Evolutionary conservation across 1,140 invertebrate genomes (phyloP).

Genomic region (Bombus consobrinus): DNA sequence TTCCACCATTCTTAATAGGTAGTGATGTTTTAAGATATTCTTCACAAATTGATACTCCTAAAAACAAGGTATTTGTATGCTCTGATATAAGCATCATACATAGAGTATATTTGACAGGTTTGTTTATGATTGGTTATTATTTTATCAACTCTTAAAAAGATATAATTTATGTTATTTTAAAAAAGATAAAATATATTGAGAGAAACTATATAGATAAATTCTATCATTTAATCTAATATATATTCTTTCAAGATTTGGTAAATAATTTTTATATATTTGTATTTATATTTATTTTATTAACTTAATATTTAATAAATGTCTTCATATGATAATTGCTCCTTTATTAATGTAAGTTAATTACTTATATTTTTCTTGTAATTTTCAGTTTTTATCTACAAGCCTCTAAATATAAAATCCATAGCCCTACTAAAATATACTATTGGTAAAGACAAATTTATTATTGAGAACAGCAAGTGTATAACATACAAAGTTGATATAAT

Average conservation of each 20-base stretch:
- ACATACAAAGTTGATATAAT: not conserved
- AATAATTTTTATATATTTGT: conserved; percentile 5
- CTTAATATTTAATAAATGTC: not conserved
- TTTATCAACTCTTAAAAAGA: not conserved
- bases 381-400: conserved; percentile 19
- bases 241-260: not conserved
- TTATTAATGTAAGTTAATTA: conserved; percentile 1
- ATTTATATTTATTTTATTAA: not conserved
- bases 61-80: conserved; percentile 50
- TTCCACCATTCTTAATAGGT: conserved; percentile 27
- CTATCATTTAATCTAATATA: not conserved
- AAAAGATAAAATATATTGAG: not conserved
- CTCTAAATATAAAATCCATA: conserved; percentile 16
- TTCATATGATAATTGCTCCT: not conserved
- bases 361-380: not conserved
- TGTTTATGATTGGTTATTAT: not conserved
- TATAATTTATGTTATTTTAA: not conserved
- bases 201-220: too few relatives aligned
- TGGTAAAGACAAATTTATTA: conserved; percentile 21
- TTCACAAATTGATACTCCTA: conserved; percentile 17
- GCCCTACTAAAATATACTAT: not conserved
- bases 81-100: not conserved
- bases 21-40: conserved; percentile 55
- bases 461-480: not conserved
- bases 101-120: not conserved